Conservation (phyloP, 1,140 invertebrate genomes). For the Antheraea pernyi region DNA sequence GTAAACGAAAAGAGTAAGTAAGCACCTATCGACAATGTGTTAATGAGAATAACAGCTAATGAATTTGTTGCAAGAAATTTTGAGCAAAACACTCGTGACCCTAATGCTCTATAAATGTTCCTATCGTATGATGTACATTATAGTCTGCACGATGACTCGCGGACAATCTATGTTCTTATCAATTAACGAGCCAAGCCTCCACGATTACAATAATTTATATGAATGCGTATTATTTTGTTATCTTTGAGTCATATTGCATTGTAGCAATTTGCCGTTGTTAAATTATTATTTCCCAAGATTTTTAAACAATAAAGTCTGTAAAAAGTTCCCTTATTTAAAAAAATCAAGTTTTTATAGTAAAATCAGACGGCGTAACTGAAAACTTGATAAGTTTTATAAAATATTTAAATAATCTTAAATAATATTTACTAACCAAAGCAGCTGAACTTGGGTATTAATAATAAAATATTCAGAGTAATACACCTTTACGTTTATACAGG, state of each 20-base stretch:
- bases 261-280: background rate
- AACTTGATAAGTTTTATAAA: too few species aligned
- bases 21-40: too few species aligned
- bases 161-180: conserved; percentile 10
- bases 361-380: too few species aligned
- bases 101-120: background rate
- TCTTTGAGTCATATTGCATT: conserved; percentile 4
- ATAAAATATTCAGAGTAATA: too few species aligned
- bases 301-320: background rate
- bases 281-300: background rate
- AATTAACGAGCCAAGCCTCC: conserved; percentile 15
- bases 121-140: background rate
- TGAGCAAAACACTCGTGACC: background rate
- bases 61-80: background rate
- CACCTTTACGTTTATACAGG: too few species aligned
- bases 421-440: too few species aligned
- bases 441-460: too few species aligned
- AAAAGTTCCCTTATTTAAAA: too few species aligned
- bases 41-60: too few species aligned
- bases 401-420: too few species aligned
- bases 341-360: too few species aligned
- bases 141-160: conserved; percentile 11
- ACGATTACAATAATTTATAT: conserved; percentile 3
- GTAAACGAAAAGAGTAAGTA: too few species aligned
- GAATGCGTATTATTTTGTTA: background rate